These are phyloP conservation scores for Polyodon spathula DNA, from an alignment of 2,113 vertebrate genomes.

Conservation along the genomic window DNA sequence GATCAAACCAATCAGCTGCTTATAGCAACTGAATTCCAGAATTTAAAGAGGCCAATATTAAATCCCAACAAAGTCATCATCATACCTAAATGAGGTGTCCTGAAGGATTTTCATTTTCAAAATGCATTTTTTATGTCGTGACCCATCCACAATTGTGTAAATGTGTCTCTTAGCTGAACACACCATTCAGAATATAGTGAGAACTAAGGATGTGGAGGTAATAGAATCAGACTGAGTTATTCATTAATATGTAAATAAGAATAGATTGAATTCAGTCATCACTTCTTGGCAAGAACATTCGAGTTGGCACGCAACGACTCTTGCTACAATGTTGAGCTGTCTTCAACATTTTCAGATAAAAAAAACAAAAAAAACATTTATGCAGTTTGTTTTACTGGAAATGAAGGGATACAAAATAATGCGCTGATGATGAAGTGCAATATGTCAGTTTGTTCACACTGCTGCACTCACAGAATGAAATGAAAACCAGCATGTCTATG, in stretches of 20 bases:
- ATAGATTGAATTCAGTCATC: not conserved
- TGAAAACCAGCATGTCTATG: too few species aligned
- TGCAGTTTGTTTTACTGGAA: not conserved
- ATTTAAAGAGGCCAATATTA: too few species aligned
- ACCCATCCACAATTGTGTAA: slow-evolving; percentile 9
- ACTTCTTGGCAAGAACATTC: not conserved
- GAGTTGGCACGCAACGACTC: not conserved
- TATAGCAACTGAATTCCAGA: too few species aligned
- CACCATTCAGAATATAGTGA: not conserved
- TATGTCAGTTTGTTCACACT: too few species aligned
- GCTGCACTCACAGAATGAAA: too few species aligned
- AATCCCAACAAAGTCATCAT: too few species aligned
- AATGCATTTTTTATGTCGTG: too few species aligned
- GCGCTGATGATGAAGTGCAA: too few species aligned
- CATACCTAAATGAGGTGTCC: too few species aligned
- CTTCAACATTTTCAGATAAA: not conserved
- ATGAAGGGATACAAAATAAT: not conserved
- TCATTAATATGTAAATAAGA: slow-evolving; percentile 9
- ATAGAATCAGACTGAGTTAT: slow-evolving; percentile 9
- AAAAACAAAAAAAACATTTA: not conserved
- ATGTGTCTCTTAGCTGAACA: slow-evolving; percentile 1
- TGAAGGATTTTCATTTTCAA: too few species aligned
- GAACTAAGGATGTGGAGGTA: slow-evolving; percentile 1
- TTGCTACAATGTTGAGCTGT: not conserved
- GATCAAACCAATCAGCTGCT: too few species aligned